These are phyloP conservation scores for Eupristina koningsbergeri DNA, from an alignment of 1,140 invertebrate species.

Conservation along the genomic window DNA sequence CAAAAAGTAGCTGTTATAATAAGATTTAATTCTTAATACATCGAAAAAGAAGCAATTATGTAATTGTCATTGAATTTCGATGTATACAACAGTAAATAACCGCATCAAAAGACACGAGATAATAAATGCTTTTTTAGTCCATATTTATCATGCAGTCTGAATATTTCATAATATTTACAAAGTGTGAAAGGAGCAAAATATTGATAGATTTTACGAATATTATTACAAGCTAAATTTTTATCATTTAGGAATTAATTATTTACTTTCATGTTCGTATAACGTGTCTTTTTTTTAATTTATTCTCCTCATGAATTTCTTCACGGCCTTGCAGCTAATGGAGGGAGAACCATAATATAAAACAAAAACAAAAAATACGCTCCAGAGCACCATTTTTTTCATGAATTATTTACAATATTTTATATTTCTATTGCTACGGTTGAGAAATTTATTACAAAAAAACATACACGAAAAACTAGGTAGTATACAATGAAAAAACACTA, in stretches of 20 bases:
- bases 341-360: background rate
- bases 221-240: slow-evolving; percentile 30
- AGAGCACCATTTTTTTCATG: slow-evolving; percentile 48
- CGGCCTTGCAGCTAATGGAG: background rate
- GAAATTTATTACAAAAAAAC: slow-evolving; percentile 38
- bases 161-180: slow-evolving; percentile 49
- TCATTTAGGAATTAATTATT: slow-evolving; percentile 26
- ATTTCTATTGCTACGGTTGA: slow-evolving; percentile 15
- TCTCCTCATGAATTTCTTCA: background rate
- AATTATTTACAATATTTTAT: slow-evolving; percentile 48
- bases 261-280: background rate
- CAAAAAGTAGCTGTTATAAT: slow-evolving; percentile 65
- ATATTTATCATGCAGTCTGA: slow-evolving; percentile 24
- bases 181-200: slow-evolving; percentile 31
- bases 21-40: slow-evolving; percentile 59
- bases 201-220: slow-evolving; percentile 37
- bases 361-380: slow-evolving; percentile 20
- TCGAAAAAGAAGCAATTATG: slow-evolving; percentile 58
- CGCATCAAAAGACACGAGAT: slow-evolving; percentile 53
- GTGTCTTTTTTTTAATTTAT: slow-evolving; percentile 13
- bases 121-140: slow-evolving; percentile 40
- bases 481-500: slow-evolving; percentile 41
- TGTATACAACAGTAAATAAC: slow-evolving; percentile 56
- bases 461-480: slow-evolving; percentile 43
- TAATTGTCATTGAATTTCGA: slow-evolving; percentile 39